A percentile compares a stretch with the other conserved stretches of the same genome.
These are phyloP conservation scores for Dendrocopos noguchii DNA, from an alignment of 2,113 vertebrate genomes.

Conservation along the genomic window DNA sequence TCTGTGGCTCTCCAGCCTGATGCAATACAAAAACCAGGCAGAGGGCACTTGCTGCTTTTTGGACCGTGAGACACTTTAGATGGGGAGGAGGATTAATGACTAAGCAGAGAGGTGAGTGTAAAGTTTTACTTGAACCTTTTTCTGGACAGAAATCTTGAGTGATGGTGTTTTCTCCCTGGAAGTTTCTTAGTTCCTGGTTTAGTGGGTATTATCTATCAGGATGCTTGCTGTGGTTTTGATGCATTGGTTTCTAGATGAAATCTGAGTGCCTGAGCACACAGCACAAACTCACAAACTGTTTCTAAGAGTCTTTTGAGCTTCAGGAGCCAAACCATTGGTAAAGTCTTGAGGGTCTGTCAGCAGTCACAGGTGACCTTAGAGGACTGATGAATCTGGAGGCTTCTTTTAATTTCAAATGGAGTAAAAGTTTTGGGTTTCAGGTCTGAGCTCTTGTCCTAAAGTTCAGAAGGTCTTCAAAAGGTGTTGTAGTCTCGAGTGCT, in stretches of 20 bases:
- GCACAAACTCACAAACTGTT: not conserved
- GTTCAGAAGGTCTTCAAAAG: not conserved
- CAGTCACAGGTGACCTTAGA: not conserved
- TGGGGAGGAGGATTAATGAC: not conserved
- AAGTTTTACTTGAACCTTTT: not conserved
- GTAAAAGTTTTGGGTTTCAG: not conserved
- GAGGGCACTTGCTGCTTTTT: rapidly evolving
- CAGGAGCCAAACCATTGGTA: not conserved
- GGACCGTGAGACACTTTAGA: rapidly evolving
- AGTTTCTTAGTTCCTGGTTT: not conserved
- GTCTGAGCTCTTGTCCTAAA: not conserved
- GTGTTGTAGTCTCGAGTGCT: not conserved
- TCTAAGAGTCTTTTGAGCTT: not conserved
- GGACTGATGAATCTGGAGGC: not conserved
- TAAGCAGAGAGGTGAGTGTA: not conserved
- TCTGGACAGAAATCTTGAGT: not conserved
- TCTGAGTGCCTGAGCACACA: not conserved
- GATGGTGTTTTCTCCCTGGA: not conserved
- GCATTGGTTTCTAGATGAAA: not conserved
- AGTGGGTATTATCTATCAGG: not conserved
- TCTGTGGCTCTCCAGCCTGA: not conserved
- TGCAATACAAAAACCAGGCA: not conserved
- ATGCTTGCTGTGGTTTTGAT: not conserved
- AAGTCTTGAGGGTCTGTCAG: not conserved
- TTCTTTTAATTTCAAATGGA: conserved; percentile 15